phyloP scores from a whole-genome alignment of 2,113 vertebrate genomes.

The Malurus elegans region DNA sequence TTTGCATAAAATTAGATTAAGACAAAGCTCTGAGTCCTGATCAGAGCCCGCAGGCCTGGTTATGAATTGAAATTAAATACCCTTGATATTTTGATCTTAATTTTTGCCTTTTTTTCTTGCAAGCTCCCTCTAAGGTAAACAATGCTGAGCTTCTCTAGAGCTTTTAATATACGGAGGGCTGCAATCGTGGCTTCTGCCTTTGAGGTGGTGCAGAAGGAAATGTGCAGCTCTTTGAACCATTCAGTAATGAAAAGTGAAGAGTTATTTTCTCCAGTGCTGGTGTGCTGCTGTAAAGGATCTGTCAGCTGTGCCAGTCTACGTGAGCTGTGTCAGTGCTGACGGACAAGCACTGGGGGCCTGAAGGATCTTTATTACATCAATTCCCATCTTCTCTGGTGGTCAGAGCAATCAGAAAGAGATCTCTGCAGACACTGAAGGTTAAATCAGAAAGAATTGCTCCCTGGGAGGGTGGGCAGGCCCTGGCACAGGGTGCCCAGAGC shows the following conservation, averaged over 20 bases:
- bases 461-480: background rate
- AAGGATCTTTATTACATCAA: background rate
- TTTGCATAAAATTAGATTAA: constrained; percentile 30
- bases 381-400: background rate
- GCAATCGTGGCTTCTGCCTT: background rate
- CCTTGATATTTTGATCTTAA: background rate
- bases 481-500: background rate
- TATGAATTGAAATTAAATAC: background rate
- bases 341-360: background rate
- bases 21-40: background rate
- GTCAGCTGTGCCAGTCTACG: background rate
- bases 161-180: background rate
- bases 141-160: background rate
- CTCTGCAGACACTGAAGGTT: background rate
- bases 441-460: background rate
- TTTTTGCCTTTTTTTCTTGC: background rate
- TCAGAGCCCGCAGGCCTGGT: background rate
- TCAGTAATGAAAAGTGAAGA: background rate
- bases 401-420: background rate
- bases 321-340: background rate
- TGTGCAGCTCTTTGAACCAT: background rate
- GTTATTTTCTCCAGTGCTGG: background rate
- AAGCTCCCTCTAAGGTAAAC: background rate
- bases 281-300: background rate
- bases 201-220: background rate